Percentiles rank a stretch among this genome's conserved stretches.
These are phyloP conservation scores for Pongo abelii DNA, from an alignment of 2,113 vertebrate genomes.

Conservation along the genomic window DNA sequence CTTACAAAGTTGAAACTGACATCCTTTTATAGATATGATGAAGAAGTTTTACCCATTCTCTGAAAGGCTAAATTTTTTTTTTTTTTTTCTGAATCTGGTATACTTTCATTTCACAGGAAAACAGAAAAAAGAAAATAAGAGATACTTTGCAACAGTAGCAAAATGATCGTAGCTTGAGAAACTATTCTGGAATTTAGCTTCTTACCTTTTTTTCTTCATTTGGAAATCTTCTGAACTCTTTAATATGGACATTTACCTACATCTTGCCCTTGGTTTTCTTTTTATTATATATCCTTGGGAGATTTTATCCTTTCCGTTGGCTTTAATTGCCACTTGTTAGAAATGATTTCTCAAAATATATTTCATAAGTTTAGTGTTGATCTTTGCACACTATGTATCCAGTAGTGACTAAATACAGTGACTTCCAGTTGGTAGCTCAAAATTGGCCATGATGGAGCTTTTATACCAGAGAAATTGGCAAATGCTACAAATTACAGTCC, in stretches of 20 bases:
- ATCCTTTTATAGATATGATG: not conserved
- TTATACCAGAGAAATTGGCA: not conserved
- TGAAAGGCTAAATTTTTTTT: not conserved
- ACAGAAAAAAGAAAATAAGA: not conserved
- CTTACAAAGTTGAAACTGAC: not conserved
- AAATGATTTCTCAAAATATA: not conserved
- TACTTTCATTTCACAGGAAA: not conserved
- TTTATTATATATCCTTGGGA: not conserved
- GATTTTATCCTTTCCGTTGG: not conserved
- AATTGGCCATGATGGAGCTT: not conserved
- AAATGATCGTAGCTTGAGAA: not conserved
- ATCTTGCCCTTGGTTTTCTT: not conserved
- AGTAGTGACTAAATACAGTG: not conserved
- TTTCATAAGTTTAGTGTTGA: not conserved
- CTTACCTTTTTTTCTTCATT: not conserved
- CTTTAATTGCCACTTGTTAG: not conserved
- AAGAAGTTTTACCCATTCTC: not conserved
- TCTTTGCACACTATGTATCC: not conserved
- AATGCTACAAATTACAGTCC: not conserved
- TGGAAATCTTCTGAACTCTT: not conserved
- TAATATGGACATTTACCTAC: not conserved
- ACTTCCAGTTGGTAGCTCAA: not conserved
- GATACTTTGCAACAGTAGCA: not conserved
- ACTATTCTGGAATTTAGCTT: not conserved
- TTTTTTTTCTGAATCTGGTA: not conserved